Conservation (phyloP, 2,113 vertebrate genomes). For the Strigops habroptila region DNA sequence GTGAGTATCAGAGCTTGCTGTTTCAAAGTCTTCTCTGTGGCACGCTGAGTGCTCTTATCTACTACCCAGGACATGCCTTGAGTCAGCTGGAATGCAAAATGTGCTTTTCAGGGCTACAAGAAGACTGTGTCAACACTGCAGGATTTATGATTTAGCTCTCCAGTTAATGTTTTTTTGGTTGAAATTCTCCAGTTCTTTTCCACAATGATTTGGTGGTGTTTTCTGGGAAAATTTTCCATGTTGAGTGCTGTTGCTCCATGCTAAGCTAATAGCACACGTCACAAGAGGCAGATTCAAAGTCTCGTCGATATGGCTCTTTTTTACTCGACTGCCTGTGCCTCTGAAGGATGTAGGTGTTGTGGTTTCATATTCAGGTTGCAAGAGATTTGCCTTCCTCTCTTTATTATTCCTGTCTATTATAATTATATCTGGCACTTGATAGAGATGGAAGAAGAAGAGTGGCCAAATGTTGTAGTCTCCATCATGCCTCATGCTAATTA, state of each 20-base stretch:
- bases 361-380: not conserved
- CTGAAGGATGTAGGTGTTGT: not conserved
- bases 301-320: not conserved
- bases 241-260: not conserved
- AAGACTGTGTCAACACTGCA: not conserved
- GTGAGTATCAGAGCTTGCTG: not conserved
- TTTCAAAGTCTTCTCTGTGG: not conserved
- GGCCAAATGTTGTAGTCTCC: not conserved
- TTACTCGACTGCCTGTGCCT: not conserved
- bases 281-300: not conserved
- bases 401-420: not conserved
- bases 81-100: conserved; percentile 48
- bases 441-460: not conserved
- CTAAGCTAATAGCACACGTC: not conserved
- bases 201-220: not conserved
- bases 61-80: not conserved
- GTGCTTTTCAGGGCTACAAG: not conserved
- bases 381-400: not conserved
- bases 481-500: not conserved
- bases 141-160: not conserved
- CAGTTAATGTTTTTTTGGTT: not conserved
- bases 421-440: not conserved
- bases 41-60: conserved; percentile 1
- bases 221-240: not conserved
- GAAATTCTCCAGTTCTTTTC: not conserved